Base-by-base conservation (phyloP, 2,113 vertebrate species). In the Balaeniceps rex region DNA sequence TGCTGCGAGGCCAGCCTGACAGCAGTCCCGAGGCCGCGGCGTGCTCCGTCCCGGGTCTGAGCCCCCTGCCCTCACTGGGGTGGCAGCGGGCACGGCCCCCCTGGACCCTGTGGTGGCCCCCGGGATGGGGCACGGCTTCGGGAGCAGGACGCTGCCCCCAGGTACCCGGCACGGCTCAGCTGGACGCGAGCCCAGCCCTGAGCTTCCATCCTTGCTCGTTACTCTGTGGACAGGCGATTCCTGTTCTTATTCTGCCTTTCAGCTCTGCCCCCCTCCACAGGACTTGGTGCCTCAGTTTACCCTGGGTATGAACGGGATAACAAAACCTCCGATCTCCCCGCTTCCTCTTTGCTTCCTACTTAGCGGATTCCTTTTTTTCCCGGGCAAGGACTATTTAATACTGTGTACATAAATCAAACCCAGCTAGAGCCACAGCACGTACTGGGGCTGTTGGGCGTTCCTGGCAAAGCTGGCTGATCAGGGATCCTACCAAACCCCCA, bases 381-480 rank as follows among this genome's bases (percentile, higher is more conserved):
- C n/a, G 8, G 65, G 5, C 6, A 29, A 12, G 74, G 29, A 2
- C 16, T 4, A 0, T 34, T 68, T 22, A 5, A 7, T 5, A 2
- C 42, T 3, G 42, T 1, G 2, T 3, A 25, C 42, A 3, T 3
- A 2, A 33, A 4, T 2, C 47, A 4, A 14, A 10, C 8, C 11
- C 44, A 14, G 47, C 40, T 2, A 19, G 38, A 46, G 16, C 40
- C 24, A 1, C 1, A 2, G 9, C 0, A 3, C 9, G 38, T 0
- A 1, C 13, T 0, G 3, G 78, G 52, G 69, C 47, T 3, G 3
- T 6, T 5, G 3, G n/a, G 22, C 0, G 0, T 31, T 28, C 52
- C 38, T 4, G 6, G 71, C 47, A 40, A 42, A 21, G 28, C 40
- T 16, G 65, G 26, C 47, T 15, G 57, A 15, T 38, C 40, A 16